Evolutionary conservation across 2,797 vertebrate genomes (phyloP), one percentile per base, ranked within the genome.

Genomic region (Crax fasciolata): DNA sequence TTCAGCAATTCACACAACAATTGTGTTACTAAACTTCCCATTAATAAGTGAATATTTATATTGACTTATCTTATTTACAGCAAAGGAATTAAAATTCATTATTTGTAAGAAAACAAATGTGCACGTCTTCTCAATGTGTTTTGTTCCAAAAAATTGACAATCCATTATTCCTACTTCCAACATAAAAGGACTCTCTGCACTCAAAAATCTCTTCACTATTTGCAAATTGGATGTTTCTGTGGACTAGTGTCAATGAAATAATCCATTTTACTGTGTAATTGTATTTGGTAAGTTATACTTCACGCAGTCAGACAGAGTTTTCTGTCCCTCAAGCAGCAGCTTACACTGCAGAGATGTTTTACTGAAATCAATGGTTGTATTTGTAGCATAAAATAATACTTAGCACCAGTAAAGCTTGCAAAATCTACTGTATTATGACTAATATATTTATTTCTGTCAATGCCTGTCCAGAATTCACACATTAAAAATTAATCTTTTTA

Each of bases 251-350:
- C 71, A 94, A 80, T 61, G 23, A 86, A 84, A 95, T 94, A 93
- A 95, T 92, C 92, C 71, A 67, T 92, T 97, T 95, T 92, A 74
- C 57, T 95, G 71, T 90, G 72, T 88, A 94, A 95, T 90, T 86
- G 24, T 76, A 55, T 95, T 94, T 70, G 67, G 75, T 93, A 91
- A 70, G 30, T 84, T 90, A 41, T 87, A 66, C 51, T 93, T 95
- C 87, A 76, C 19, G 73, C 54, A 91, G 71, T 28, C 38, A n/a
- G 49, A 89, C 38, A n/a, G 49, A 89, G 80, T 83, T 92, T 96
- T 84, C 75, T 62, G 21, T 90, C 43, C 81, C 86, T 83, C 61
- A 61, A 93, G 89, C 57, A 83, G 49, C 21, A 46, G 19, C 44
- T 76, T 73, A 43, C 16, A 73, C 20, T 57, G 19, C 39, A 35